These are phyloP conservation scores for Andrena fulva DNA, from an alignment of 2,888 invertebrate species.

Conservation along the genomic window DNA sequence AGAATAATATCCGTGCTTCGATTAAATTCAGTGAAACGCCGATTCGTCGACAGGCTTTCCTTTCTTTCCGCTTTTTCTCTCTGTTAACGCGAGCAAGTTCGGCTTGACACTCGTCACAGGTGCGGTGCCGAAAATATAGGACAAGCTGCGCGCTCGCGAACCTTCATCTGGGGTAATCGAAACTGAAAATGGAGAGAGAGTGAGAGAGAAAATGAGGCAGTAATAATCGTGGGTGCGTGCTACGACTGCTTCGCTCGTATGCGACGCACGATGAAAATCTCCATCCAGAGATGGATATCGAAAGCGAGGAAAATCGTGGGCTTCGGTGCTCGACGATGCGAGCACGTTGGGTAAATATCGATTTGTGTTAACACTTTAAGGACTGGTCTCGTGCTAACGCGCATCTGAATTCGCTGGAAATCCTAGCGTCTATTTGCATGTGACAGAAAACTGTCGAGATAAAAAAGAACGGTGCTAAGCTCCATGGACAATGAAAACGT, in stretches of 20 bases:
- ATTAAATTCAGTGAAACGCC: conserved; percentile 48
- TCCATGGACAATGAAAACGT: background rate
- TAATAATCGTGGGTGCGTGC: conserved; percentile 5
- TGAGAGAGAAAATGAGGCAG: background rate
- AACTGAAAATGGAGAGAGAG: background rate
- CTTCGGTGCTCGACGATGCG: background rate
- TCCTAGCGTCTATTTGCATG: background rate
- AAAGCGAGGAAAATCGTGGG: conserved; percentile 13
- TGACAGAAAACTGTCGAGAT: background rate
- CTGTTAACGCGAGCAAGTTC: background rate
- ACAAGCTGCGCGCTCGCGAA: conserved; percentile 1
- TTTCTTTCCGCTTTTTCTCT: background rate
- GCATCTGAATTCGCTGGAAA: background rate
- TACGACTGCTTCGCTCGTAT: conserved; percentile 4
- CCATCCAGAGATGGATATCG: background rate
- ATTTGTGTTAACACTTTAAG: conserved; percentile 10
- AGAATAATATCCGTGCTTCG: conserved; percentile 40
- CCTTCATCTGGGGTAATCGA: conserved; percentile 12
- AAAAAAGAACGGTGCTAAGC: background rate
- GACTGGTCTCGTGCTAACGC: background rate
- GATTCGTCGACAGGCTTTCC: background rate
- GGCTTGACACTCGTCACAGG: background rate
- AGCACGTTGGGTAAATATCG: conserved; percentile 15
- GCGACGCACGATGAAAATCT: conserved; percentile 19
- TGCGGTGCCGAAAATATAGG: conserved; percentile 11